Conservation (phyloP, 2,797 vertebrate genomes). For the Martes flavigula region DNA sequence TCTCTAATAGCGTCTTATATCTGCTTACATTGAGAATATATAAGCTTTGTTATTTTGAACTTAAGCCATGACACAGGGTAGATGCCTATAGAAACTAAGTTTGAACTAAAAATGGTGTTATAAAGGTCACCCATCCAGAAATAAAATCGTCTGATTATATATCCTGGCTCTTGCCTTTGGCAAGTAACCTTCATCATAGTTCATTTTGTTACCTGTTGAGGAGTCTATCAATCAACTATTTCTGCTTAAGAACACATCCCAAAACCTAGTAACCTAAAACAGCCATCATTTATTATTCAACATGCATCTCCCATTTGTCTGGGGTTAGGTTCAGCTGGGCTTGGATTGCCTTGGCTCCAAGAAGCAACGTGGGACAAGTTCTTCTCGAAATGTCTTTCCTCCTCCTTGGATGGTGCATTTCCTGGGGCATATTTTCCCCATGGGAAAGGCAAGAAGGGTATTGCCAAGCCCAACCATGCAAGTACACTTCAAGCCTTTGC, state of each 20-base stretch:
- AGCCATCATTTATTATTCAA: neutral
- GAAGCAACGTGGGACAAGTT: neutral
- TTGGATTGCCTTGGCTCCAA: neutral
- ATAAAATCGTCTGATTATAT: slow-evolving; percentile 11
- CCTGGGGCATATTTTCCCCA: neutral
- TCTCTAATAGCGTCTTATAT: slow-evolving; percentile 62
- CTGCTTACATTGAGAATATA: slow-evolving; percentile 51
- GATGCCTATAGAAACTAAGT: neutral
- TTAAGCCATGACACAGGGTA: neutral
- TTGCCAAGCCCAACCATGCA: neutral
- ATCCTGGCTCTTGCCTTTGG: neutral
- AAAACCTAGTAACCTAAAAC: neutral
- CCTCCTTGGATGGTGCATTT: neutral
- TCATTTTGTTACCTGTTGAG: neutral
- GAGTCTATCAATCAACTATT: neutral
- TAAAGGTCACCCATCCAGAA: neutral
- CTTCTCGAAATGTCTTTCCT: neutral
- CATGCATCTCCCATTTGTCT: neutral
- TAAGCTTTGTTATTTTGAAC: slow-evolving; percentile 46
- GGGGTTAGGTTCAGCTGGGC: neutral
- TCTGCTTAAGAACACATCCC: neutral
- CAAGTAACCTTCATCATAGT: neutral
- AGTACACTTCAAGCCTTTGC: neutral
- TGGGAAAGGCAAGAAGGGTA: neutral
- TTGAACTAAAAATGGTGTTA: neutral